phyloP scores from a whole-genome alignment of 1,140 invertebrate species.

The Triops cancriformis region DNA sequence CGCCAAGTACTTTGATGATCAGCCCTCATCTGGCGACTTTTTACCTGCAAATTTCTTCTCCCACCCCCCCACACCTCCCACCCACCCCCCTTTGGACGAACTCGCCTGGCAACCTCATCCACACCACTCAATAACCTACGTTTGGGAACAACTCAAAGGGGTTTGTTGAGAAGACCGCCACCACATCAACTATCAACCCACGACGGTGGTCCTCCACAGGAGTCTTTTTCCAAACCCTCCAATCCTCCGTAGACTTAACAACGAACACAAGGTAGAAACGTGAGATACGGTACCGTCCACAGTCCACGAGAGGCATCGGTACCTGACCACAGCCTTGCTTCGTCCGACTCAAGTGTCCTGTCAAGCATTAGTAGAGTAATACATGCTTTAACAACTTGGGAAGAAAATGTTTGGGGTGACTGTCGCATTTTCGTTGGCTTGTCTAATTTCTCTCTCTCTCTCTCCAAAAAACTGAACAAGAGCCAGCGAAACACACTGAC shows the following conservation, averaged over 20 bases:
- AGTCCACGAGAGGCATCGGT: not conserved
- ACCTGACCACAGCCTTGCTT: not conserved
- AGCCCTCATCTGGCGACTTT: not conserved
- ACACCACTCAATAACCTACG: not conserved
- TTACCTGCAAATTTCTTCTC: not conserved
- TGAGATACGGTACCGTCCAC: too few species aligned
- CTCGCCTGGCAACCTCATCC: not conserved
- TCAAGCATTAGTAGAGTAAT: not conserved
- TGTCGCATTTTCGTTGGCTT: not conserved
- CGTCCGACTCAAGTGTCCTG: not conserved
- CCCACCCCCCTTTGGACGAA: too few species aligned
- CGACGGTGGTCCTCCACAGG: not conserved
- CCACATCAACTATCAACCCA: conserved; percentile 5
- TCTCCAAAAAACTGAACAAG: not conserved
- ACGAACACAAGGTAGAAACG: not conserved
- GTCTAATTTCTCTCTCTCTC: not conserved
- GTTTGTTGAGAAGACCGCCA: not conserved
- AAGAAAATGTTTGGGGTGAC: too few species aligned
- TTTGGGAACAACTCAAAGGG: not conserved
- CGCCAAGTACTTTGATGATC: conserved; percentile 5
- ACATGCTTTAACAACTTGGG: not conserved
- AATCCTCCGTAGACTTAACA: not conserved
- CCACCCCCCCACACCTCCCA: not conserved
- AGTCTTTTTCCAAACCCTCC: not conserved
- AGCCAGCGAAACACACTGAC: not conserved